Evolutionary conservation across 2,113 vertebrate species (phyloP), one percentile per base, ranked within the genome.

Genomic region (Sapayoa aenigma): DNA sequence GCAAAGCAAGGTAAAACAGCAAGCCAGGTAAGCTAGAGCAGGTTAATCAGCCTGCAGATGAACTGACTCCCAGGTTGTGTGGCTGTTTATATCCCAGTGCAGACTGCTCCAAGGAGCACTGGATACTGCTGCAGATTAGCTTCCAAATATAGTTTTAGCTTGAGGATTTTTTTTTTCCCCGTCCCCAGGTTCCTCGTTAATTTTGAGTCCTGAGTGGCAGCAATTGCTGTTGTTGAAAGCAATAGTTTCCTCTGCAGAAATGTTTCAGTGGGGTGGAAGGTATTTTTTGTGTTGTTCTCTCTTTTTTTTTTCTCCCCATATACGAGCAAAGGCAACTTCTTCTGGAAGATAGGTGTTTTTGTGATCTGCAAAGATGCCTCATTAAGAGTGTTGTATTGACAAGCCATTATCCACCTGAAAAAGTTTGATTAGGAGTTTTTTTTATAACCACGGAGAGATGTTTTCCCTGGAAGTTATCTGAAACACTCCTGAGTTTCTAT

Each of bases 101-200:
- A 50, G 52, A 12, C 49, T 27, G 28, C 37, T 78, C 56, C 27
- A 59, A 17, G 39, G 25, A 33, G 42, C 5, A 1, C 41, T 46
- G 53, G 0, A 0, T 63, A 23, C 23, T 71, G 33, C n/a, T 55
- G 20, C 33, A 79, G 60, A 41, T 55, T 7, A 9, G 9, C n/a
- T 73, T 56, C 41, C n/a, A 47, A n/a, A 80, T 60, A 31, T 1
- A 85, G 15, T 13, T 83, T 63, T 24, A 63, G 28, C 56, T 63
- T 68, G 33, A 24, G 18, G 24, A 62, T 55, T 59, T 42, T 68
- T 67, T 14, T 21, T 14, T n/a, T n/a, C n/a, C 27, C 23, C 8
- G 20, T 89, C n/a, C 60, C 30, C 39, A 30, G 50, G 67, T 66
- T 88, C 19, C 67, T 93, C 59, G 39, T 86, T 90, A 91, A 71